Evolutionary conservation across 1,140 invertebrate species (phyloP).

Genomic region (Helicoverpa armigera): DNA sequence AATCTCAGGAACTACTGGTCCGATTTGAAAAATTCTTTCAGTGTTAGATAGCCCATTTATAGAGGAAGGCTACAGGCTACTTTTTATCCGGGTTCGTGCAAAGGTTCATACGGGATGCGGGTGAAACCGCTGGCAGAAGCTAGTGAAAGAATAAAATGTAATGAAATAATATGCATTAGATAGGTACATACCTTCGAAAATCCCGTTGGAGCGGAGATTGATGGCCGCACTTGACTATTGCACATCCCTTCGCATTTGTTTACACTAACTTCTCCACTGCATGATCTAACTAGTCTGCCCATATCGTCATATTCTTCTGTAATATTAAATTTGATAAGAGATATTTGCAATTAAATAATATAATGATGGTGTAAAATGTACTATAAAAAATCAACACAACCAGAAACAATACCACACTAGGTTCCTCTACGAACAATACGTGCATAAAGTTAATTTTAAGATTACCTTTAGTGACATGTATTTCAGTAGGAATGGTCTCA

Average conservation of each 20-base stretch:
- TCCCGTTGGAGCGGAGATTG: constrained; percentile 94
- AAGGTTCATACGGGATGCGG: no score
- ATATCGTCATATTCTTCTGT: constrained; percentile 95
- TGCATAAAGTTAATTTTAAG: background rate
- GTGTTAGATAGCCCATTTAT: no score
- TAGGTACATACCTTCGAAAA: constrained; percentile 92
- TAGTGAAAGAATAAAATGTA: no score
- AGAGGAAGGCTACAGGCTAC: no score
- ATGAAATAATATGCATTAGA: no score
- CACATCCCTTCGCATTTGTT: constrained; percentile 97
- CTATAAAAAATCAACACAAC: no score
- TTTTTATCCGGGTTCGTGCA: no score
- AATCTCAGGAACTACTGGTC: no score
- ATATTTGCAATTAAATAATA: background rate
- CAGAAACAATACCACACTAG: no score
- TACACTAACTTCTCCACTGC: constrained; percentile 94
- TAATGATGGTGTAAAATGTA: no score
- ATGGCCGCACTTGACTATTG: constrained; percentile 96
- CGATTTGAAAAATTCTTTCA: no score
- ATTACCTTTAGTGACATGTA: constrained; percentile 81
- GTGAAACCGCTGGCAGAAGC: no score
- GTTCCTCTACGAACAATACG: background rate
- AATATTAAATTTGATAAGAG: constrained; percentile 25
- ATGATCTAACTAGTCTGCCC: constrained; percentile 93
- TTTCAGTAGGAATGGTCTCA: constrained; percentile 77